These are phyloP conservation scores for Archilochus colubris DNA, from an alignment of 2,113 vertebrate genomes.

Conservation along the genomic window DNA sequence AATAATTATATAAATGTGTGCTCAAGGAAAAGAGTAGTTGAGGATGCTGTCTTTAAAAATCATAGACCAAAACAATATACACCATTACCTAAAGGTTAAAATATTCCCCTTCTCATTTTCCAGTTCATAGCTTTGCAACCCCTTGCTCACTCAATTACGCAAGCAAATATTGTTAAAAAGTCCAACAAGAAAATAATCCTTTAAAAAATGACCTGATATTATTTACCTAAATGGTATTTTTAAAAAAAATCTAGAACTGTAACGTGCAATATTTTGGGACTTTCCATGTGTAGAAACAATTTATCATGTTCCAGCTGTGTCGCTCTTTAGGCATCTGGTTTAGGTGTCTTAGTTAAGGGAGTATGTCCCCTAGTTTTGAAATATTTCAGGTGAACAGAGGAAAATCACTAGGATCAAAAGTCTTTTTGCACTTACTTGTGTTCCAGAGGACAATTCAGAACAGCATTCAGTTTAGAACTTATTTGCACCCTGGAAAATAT, in stretches of 20 bases:
- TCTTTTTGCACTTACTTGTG: neutral
- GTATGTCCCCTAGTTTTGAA: neutral
- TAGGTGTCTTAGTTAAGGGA: neutral
- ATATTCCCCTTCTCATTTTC: neutral
- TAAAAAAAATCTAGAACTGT: neutral
- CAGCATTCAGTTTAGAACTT: neutral
- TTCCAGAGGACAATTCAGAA: neutral
- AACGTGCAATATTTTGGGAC: neutral
- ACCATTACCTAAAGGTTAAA: neutral
- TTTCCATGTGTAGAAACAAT: neutral
- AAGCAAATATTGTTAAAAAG: neutral
- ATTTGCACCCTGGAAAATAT: neutral
- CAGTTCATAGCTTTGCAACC: neutral
- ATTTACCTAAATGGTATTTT: neutral
- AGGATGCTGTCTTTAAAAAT: neutral
- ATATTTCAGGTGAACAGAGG: neutral
- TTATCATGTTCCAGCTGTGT: neutral
- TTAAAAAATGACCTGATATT: neutral
- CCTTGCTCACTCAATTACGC: neutral
- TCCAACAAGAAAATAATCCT: accelerated
- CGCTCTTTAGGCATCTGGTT: neutral
- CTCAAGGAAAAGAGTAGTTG: neutral
- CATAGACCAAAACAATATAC: neutral
- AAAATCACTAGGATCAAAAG: neutral
- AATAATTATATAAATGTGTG: slow-evolving; percentile 17